These are phyloP conservation scores for Cephalopholis sonnerati DNA, from an alignment of 2,113 vertebrate species.

Conservation along the genomic window DNA sequence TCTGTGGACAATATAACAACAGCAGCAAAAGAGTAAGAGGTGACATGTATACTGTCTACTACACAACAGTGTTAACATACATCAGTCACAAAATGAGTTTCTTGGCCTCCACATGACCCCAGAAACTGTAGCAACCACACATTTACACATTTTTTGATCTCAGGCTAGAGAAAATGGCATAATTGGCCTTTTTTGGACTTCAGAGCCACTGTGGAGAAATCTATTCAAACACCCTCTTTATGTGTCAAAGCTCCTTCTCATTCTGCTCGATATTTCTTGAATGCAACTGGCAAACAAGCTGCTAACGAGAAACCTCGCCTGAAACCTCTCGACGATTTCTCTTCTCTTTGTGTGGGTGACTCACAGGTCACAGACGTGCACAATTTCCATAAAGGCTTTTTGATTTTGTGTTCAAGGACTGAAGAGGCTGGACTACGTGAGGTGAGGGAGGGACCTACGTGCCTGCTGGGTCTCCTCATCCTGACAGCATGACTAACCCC, in stretches of 20 bases:
- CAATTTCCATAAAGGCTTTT: constrained; percentile 11
- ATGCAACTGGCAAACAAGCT: constrained; percentile 1
- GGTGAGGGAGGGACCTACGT: constrained; percentile 10
- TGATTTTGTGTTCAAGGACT: constrained; percentile 1
- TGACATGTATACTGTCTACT: background rate
- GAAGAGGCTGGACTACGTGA: constrained; percentile 24
- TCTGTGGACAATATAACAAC: background rate
- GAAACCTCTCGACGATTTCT: constrained; percentile 5
- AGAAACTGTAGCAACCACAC: background rate
- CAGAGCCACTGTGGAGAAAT: background rate
- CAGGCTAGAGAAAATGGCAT: background rate
- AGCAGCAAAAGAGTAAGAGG: background rate
- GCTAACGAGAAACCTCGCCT: background rate
- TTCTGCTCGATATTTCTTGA: constrained; percentile 1
- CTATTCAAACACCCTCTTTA: background rate
- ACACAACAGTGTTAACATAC: background rate
- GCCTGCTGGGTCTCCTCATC: constrained; percentile 39
- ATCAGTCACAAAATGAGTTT: background rate
- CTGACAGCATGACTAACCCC: constrained; percentile 40
- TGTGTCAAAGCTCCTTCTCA: constrained; percentile 3
- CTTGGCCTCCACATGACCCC: background rate
- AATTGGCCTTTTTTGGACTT: background rate
- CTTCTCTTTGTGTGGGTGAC: constrained; percentile 21
- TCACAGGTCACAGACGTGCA: constrained; percentile 16
- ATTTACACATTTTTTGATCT: background rate